Evolutionary conservation across 2,888 invertebrate genomes (phyloP).

Genomic region (Meliscaeva auricollis): DNA sequence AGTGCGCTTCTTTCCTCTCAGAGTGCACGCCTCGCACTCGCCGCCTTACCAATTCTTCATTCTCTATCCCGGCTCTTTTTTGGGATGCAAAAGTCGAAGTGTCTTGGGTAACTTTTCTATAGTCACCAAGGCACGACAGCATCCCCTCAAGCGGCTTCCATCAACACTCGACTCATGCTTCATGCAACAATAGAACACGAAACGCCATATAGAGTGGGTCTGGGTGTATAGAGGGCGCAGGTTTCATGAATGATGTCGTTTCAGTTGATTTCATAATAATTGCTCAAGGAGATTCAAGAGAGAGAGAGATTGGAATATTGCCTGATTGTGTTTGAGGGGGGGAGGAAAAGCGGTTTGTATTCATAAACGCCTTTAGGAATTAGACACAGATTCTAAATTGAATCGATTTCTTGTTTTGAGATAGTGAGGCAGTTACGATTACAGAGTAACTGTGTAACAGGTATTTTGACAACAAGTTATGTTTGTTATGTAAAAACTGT

Average conservation of each 20-base stretch:
- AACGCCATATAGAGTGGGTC: background rate
- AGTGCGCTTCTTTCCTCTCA: slow-evolving; percentile 52
- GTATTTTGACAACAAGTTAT: no score
- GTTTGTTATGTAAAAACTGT: no score
- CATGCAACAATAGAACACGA: slow-evolving; percentile 37
- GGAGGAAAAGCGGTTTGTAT: background rate
- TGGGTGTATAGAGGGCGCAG: background rate
- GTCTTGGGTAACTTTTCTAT: slow-evolving; percentile 39
- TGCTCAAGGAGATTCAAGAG: slow-evolving; percentile 12
- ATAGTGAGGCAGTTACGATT: no score
- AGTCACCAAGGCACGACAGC: slow-evolving; percentile 30
- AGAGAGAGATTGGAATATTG: slow-evolving; percentile 29
- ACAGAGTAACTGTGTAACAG: no score
- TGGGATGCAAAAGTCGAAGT: slow-evolving; percentile 44
- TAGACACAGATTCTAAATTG: slow-evolving; percentile 21
- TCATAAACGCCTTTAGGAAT: slow-evolving; percentile 20
- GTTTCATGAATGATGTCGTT: slow-evolving; percentile 53
- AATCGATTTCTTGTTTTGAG: slow-evolving; percentile 7
- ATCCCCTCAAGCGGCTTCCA: slow-evolving; percentile 8
- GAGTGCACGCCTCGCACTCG: slow-evolving; percentile 13
- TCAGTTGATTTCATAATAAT: slow-evolving; percentile 59
- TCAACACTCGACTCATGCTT: slow-evolving; percentile 3
- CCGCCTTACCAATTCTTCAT: background rate
- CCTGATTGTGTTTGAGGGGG: background rate
- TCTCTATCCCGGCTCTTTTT: slow-evolving; percentile 7